Evolutionary conservation across 2,888 invertebrate genomes (phyloP).

Genomic region (Coelinius sp.): DNA sequence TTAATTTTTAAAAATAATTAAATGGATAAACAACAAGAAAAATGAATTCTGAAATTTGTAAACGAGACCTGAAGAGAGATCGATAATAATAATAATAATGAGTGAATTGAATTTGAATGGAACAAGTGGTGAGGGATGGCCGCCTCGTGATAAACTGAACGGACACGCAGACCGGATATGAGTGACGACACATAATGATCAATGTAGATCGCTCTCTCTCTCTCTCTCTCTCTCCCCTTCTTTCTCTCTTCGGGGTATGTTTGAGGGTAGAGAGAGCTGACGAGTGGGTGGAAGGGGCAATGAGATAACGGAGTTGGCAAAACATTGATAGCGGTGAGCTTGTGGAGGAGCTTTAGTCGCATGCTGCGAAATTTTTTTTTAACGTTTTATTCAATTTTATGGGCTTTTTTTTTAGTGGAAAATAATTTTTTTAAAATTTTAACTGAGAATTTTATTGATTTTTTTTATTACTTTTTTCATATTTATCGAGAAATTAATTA

Average conservation of each 20-base stretch:
- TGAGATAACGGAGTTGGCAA: conserved; percentile 68
- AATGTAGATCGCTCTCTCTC: conserved; percentile 58
- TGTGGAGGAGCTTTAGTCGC: conserved; percentile 5
- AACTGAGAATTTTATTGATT: too few relatives aligned
- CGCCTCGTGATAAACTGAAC: conserved; percentile 49
- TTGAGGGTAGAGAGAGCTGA: conserved; percentile 37
- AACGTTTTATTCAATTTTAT: not conserved
- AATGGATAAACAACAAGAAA: too few relatives aligned
- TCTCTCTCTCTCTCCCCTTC: too few relatives aligned
- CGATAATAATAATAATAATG: not conserved
- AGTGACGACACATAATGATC: conserved; percentile 63
- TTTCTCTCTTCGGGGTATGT: conserved; percentile 24
- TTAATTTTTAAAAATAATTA: not conserved
- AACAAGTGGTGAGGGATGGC: not conserved
- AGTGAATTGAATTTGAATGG: not conserved
- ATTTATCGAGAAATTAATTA: too few relatives aligned
- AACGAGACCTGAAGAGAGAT: conserved; percentile 24
- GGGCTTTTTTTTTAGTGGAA: too few relatives aligned
- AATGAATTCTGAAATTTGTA: too few relatives aligned
- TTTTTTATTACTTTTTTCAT: too few relatives aligned
- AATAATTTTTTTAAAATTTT: too few relatives aligned
- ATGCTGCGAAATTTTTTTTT: conserved; percentile 13
- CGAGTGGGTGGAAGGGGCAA: conserved; percentile 56
- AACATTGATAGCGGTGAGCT: conserved; percentile 64
- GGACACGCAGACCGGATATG: conserved; percentile 57